Evolutionary conservation across 1,140 invertebrate species (phyloP), one percentile per base, ranked within the genome.

Genomic region (Bombus fervidus): DNA sequence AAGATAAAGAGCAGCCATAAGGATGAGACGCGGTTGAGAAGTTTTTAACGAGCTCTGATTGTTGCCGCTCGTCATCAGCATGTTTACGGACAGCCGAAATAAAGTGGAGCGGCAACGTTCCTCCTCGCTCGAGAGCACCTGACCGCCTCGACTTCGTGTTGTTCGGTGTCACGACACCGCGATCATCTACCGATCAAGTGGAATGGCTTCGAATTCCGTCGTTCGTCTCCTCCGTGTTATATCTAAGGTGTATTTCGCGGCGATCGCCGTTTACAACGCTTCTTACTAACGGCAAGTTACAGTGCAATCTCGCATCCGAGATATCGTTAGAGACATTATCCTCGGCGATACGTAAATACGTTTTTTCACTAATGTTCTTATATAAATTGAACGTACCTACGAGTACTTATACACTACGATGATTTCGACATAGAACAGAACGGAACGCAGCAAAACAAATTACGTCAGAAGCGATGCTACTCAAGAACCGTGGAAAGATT

Each of bases 151-250:
- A 41, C 72, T 80, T 41, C 59, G 53, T 83, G 83, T 71, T 83
- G 68, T 74, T 57, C 53, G 85, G 71, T 68, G 88, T 83, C 74
- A 86, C 85, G 78, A 86, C 76, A 75, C 31, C 76, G 39, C 77
- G 80, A 90, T 90, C 81, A 75, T 87, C 81, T 62, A 69, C 73
- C 73, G 53, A 80, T 75, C 80, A 72, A 87, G 81, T 86, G 80
- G 79, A 81, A 89, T 86, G 75, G 71, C 71, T 83, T 90, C 75
- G 86, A 79, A 87, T 90, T 90, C 75, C 79, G 72, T 86, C 78
- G 75, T 25, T 37, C 80, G 82, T 88, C 73, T 64, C 47, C 77
- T 62, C 68, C 37, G 87, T 53, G 73, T 77, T 79, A 81, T 31
- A 75, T 81, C 81, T 59, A 76, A 86, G 62, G 72, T 79, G 25